Base-by-base conservation (phyloP, 2,888 invertebrate genomes). In the Dolichomitus sp. region DNA sequence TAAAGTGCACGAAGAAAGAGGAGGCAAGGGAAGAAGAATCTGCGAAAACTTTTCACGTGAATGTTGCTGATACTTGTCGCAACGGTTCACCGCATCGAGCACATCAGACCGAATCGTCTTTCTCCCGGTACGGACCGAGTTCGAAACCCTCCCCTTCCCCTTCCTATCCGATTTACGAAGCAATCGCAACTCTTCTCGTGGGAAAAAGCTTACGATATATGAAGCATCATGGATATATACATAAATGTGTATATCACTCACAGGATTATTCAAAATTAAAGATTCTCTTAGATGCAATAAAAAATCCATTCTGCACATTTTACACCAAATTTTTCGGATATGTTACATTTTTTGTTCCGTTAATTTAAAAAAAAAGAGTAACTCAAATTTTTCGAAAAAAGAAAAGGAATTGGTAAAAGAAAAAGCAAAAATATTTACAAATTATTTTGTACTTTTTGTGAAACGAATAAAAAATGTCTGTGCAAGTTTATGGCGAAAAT, bases 41-140 rank as follows among this genome's bases (percentile, higher is more conserved):
- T 54, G 54, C 17, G 61, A 63, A 70, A 82, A 82, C 66, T 82
- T 82, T 81, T 65, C 69, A 50, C 74, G 42, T 65, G 48, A 74
- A 82, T 82, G 78, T 82, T 74, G 69, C 65, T 78, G 69, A 74
- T 74, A 82, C 74, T 74, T 40, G 77, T 78, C 77, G 74, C 73
- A 54, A 78, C 57, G 54, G 68, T 57, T 65, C 57, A 54, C 52
- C 45, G 68, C 77, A 63, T 69, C 72, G 14, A 37, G 45, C 54
- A 81, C 42, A 54, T 27, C 66, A 12, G 40, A 17, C 59, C 30
- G 14, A 27, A 81, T 76, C 40, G 40, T 23, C 30, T 63, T 63
- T 69, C 52, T 48, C 23, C 11, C 33, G 33, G 5, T 12, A 50
- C 52, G 63, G 14, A 40, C 7, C 48, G 48, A 59, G 37, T 33